phyloP scores from a whole-genome alignment of 2,797 vertebrate genomes.

The Brotula barbata region DNA sequence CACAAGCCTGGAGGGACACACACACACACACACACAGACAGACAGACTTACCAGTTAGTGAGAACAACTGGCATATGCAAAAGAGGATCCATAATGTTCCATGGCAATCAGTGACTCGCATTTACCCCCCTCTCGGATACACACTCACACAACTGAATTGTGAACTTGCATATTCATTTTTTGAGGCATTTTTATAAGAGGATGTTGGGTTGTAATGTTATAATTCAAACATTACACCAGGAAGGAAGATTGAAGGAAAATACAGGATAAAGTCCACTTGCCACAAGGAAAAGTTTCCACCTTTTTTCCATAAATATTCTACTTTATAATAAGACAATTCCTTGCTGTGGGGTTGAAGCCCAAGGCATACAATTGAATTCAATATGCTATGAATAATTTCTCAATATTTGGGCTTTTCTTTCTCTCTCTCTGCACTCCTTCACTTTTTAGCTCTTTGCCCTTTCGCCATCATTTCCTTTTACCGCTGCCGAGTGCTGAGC shows the following conservation, averaged over 20 bases:
- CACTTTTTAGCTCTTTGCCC: background rate
- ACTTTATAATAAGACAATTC: conserved; percentile 22
- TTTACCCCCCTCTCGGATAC: conserved; percentile 4
- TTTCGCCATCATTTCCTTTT: background rate
- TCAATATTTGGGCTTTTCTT: background rate
- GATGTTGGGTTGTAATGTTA: too few relatives aligned
- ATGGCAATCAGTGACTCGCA: background rate
- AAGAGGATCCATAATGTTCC: conserved; percentile 50
- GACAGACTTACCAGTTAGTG: conserved; percentile 5
- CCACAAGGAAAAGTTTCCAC: conserved; percentile 16
- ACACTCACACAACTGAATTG: conserved; percentile 8
- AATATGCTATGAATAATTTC: conserved; percentile 1
- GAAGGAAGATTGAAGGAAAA: conserved; percentile 7
- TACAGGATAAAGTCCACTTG: conserved; percentile 23
- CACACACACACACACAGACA: conserved; percentile 6
- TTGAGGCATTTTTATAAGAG: conserved; percentile 20
- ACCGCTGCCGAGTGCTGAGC: background rate
- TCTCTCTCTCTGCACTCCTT: background rate
- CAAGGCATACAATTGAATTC: background rate
- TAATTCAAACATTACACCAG: conserved; percentile 31
- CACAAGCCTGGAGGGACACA: conserved; percentile 36
- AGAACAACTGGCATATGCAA: conserved; percentile 28
- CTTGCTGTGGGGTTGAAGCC: background rate
- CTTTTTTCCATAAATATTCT: conserved; percentile 38
- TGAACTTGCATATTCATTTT: conserved; percentile 20